A percentile compares a stretch with the other conserved stretches of the same genome.
These are phyloP conservation scores for Phocides pigmalion DNA, from an alignment of 1,140 invertebrate genomes.

Conservation along the genomic window DNA sequence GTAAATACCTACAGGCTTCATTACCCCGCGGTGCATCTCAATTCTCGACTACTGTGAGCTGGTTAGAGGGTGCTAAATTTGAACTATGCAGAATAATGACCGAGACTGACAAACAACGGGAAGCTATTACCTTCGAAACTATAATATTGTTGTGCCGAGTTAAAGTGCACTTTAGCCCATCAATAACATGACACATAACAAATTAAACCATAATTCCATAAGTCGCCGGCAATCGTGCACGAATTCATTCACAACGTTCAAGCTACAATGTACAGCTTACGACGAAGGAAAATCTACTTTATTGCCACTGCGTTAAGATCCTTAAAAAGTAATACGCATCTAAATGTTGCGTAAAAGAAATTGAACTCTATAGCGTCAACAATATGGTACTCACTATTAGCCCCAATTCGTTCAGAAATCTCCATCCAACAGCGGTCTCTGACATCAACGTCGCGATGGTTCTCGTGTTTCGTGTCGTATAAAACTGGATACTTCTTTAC, in stretches of 20 bases:
- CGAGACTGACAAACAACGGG: not conserved
- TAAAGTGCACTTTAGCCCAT: not conserved
- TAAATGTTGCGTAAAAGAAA: constrained; percentile 15
- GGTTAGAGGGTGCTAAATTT: not conserved
- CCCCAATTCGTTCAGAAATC: constrained; percentile 69
- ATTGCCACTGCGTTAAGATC: not conserved
- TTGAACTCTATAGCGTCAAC: constrained; percentile 5
- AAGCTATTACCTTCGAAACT: constrained; percentile 40
- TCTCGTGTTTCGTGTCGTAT: constrained; percentile 73
- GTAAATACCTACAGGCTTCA: not conserved
- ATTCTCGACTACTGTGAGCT: no score
- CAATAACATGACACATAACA: not conserved
- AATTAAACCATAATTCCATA: constrained; percentile 10
- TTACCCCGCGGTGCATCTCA: no score
- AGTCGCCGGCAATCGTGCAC: constrained; percentile 17
- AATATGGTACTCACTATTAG: constrained; percentile 60
- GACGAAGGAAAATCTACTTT: constrained; percentile 12
- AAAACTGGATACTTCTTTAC: constrained; percentile 72
- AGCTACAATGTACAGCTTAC: constrained; percentile 7
- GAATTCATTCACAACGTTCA: constrained; percentile 14
- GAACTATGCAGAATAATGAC: not conserved
- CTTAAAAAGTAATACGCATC: constrained; percentile 12
- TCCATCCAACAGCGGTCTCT: constrained; percentile 71
- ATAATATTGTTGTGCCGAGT: constrained; percentile 23
- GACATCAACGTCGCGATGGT: constrained; percentile 70